Percentiles rank a stretch among this genome's conserved stretches.
These are phyloP conservation scores for Hipposideros larvatus DNA, from an alignment of 2,797 vertebrate species.

Conservation along the genomic window DNA sequence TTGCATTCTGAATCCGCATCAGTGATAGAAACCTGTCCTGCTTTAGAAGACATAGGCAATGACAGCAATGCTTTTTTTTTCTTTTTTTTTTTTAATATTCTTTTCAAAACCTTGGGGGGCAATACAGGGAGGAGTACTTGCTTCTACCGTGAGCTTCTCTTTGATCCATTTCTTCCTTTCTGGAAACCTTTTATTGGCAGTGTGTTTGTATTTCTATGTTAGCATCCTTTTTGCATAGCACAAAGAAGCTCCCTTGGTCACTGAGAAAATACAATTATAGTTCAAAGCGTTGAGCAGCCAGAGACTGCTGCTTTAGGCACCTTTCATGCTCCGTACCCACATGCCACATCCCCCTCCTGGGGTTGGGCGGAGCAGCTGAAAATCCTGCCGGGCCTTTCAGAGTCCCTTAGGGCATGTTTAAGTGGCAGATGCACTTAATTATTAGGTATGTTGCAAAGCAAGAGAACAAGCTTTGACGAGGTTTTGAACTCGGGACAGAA, in stretches of 20 bases:
- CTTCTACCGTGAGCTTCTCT: background rate
- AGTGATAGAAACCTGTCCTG: background rate
- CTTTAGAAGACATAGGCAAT: background rate
- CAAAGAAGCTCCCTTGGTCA: conserved; percentile 51
- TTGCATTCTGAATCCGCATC: background rate
- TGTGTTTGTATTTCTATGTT: conserved; percentile 31
- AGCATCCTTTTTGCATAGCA: conserved; percentile 8
- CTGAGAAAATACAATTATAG: conserved; percentile 50
- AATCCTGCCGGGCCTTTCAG: conserved; percentile 14
- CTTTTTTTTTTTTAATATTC: background rate
- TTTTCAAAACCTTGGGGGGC: background rate
- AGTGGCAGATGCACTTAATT: conserved; percentile 54
- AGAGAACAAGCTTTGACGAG: conserved; percentile 25
- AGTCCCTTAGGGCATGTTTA: background rate
- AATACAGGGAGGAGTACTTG: background rate
- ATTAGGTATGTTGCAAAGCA: conserved; percentile 25
- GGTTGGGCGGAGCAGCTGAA: conserved; percentile 1
- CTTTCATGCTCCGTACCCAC: background rate
- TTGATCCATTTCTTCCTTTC: background rate
- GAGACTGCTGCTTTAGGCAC: background rate
- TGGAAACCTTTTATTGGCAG: conserved; percentile 1
- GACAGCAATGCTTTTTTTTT: background rate
- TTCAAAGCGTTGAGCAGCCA: background rate
- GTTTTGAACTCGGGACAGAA: conserved; percentile 58
- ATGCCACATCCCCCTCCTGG: background rate